Evolutionary conservation across 2,113 vertebrate species (phyloP).

Genomic region (Synodontis membranacea): DNA sequence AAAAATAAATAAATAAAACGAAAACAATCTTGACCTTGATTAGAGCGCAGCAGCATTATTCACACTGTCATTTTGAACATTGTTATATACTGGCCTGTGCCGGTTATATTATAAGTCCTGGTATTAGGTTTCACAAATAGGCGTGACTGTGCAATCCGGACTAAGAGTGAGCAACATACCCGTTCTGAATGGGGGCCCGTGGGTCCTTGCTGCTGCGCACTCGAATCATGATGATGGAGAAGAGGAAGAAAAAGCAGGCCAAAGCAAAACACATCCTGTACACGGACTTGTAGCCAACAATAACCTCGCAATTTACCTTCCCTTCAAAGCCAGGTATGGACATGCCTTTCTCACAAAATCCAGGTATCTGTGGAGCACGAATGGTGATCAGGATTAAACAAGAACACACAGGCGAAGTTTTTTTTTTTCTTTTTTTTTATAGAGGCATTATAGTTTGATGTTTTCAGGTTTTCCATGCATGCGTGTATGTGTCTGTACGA

Average conservation of each 20-base stretch:
- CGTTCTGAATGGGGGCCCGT: constrained; percentile 83
- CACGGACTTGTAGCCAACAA: constrained; percentile 89
- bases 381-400: neutral
- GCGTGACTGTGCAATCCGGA: neutral
- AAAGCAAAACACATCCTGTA: constrained; percentile 90
- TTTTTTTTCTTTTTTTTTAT: too few relatives aligned
- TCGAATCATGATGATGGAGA: constrained; percentile 79
- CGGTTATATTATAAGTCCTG: neutral
- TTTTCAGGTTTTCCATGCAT: neutral
- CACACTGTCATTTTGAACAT: neutral
- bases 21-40: constrained; percentile 24
- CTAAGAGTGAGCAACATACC: constrained; percentile 65
- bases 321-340: constrained; percentile 57
- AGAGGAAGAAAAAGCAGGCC: constrained; percentile 87
- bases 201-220: constrained; percentile 89
- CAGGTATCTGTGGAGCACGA: constrained; percentile 69
- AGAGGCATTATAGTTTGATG: neutral
- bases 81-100: neutral
- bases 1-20: neutral
- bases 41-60: constrained; percentile 46
- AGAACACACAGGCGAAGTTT: neutral
- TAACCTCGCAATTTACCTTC: constrained; percentile 76
- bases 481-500: neutral
- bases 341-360: constrained; percentile 75
- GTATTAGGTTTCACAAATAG: neutral